These are phyloP conservation scores for Centropus bengalensis DNA, from an alignment of 2,113 vertebrate species.

Conservation along the genomic window DNA sequence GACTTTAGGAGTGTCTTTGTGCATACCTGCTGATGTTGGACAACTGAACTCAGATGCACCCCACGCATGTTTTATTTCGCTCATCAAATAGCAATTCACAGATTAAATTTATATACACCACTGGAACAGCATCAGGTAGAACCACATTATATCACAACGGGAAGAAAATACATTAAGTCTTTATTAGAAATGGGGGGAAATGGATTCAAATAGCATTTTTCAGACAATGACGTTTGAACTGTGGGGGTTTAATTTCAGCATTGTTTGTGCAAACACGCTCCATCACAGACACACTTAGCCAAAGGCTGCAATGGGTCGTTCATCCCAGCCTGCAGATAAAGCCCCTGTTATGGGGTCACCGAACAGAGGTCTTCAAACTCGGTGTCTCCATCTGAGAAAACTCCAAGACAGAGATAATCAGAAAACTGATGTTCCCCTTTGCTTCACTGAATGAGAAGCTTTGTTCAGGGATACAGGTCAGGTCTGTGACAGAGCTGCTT, in stretches of 20 bases:
- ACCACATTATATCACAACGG: neutral
- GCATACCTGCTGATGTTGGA: neutral
- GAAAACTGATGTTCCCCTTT: neutral
- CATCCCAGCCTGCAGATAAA: neutral
- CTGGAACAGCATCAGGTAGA: neutral
- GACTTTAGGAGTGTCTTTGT: neutral
- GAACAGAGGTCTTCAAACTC: neutral
- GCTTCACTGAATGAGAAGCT: neutral
- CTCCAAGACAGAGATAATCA: neutral
- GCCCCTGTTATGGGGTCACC: neutral
- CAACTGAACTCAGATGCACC: neutral
- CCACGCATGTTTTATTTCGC: neutral
- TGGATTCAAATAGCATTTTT: neutral
- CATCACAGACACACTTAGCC: neutral
- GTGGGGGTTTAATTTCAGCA: neutral
- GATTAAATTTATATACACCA: neutral
- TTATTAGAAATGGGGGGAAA: neutral
- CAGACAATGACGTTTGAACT: neutral
- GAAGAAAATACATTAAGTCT: neutral
- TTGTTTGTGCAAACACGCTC: neutral
- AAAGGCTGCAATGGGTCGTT: neutral
- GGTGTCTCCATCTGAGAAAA: fast-evolving
- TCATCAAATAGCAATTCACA: neutral
- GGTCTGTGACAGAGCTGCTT: neutral
- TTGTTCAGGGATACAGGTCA: conserved; percentile 26